A percentile compares a stretch with the other conserved stretches of the same genome.
These are phyloP conservation scores for Heteropelma amictum DNA, from an alignment of 2,888 invertebrate species.

Conservation along the genomic window DNA sequence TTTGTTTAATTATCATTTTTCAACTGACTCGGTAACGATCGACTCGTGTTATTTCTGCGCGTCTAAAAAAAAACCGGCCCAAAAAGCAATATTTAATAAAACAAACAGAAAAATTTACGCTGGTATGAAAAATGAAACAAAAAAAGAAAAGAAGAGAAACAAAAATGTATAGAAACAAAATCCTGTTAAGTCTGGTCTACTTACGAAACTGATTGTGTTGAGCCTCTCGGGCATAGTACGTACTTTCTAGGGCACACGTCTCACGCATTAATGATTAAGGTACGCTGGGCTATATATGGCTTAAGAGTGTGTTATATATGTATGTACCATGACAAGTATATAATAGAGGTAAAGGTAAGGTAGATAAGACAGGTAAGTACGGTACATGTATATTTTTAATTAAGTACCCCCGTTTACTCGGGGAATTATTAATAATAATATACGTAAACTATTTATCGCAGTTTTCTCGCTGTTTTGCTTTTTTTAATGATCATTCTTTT, in stretches of 20 bases:
- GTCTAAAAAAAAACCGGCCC: conserved; percentile 73
- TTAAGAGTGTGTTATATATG: conserved; percentile 72
- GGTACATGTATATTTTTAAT: conserved; percentile 72
- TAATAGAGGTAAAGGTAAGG: conserved; percentile 56
- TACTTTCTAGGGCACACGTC: conserved; percentile 77
- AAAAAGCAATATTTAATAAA: conserved; percentile 58
- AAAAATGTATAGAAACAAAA: conserved; percentile 59
- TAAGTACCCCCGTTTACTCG: conserved; percentile 72
- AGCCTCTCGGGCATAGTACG: conserved; percentile 76
- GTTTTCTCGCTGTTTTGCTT: no score
- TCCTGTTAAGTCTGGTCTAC: conserved; percentile 75
- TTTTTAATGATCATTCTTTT: conserved; percentile 33
- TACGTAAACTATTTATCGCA: conserved; percentile 73
- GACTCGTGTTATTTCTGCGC: conserved; percentile 37
- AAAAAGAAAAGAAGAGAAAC: conserved; percentile 53
- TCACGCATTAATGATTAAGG: conserved; percentile 76
- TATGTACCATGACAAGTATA: conserved; percentile 73
- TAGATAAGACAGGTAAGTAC: conserved; percentile 68
- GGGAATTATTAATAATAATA: conserved; percentile 69
- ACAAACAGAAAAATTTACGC: conserved; percentile 23
- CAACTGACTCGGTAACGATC: background rate
- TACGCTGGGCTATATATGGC: conserved; percentile 74
- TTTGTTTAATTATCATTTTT: background rate
- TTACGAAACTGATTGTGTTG: conserved; percentile 77
- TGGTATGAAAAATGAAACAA: conserved; percentile 18